Percentiles rank a stretch among this genome's conserved stretches.
Evolutionary conservation across 2,113 vertebrate species (phyloP).

Genomic region (Casuarius casuarius): DNA sequence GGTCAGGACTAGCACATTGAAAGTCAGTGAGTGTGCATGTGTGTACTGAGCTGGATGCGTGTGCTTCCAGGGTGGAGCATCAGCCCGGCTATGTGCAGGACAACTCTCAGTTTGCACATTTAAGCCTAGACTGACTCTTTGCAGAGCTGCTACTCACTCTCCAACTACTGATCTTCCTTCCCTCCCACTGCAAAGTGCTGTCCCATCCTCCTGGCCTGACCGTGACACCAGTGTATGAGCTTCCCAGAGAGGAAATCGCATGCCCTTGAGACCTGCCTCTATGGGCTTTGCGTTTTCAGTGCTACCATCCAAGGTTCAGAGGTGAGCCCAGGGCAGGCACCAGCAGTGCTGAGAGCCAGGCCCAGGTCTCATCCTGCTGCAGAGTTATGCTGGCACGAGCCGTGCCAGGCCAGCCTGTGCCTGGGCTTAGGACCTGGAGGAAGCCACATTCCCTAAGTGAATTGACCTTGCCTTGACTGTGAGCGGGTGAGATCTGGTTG

Average conservation of each 20-base stretch:
- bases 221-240: background rate
- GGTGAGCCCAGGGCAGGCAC: background rate
- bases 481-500: background rate
- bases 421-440: background rate
- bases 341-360: background rate
- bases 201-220: background rate
- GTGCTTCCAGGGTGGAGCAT: rapidly evolving
- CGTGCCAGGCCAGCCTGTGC: background rate
- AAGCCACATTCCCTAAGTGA: background rate
- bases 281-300: background rate
- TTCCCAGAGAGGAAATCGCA: background rate
- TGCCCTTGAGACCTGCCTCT: rapidly evolving
- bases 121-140: no score
- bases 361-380: background rate
- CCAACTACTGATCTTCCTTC: no score
- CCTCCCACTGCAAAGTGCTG: background rate
- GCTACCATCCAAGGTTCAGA: background rate
- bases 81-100: background rate
- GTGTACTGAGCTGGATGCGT: background rate
- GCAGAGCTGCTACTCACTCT: no score
- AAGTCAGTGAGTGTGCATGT: rapidly evolving
- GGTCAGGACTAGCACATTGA: background rate
- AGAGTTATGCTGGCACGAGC: background rate
- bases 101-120: background rate
- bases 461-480: background rate